These are phyloP conservation scores for Eristalis tenax DNA, from an alignment of 2,888 invertebrate species.

Conservation along the genomic window DNA sequence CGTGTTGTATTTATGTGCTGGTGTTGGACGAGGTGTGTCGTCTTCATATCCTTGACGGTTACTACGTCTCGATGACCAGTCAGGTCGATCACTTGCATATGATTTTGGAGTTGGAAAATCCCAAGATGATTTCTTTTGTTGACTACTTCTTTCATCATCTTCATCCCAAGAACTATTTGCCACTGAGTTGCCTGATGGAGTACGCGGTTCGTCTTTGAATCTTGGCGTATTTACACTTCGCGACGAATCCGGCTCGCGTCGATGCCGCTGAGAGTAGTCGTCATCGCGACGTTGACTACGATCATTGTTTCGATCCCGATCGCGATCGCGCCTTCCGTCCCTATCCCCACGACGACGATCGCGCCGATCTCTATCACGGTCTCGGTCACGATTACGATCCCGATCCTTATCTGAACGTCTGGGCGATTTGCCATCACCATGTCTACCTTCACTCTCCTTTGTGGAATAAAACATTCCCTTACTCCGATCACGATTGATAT, in stretches of 20 bases:
- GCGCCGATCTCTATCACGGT: slow-evolving; percentile 77
- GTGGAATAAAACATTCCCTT: slow-evolving; percentile 76
- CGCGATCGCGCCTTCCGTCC: slow-evolving; percentile 76
- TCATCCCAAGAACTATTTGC: slow-evolving; percentile 85
- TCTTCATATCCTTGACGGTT: slow-evolving; percentile 81
- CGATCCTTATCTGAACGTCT: slow-evolving; percentile 24
- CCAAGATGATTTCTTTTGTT: slow-evolving; percentile 90
- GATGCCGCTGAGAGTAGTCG: slow-evolving; percentile 72
- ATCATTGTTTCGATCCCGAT: slow-evolving; percentile 75
- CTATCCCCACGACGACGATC: slow-evolving; percentile 75
- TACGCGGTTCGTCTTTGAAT: slow-evolving; percentile 92
- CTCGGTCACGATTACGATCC: slow-evolving; percentile 51
- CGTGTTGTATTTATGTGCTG: slow-evolving; percentile 89
- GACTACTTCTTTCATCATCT: slow-evolving; percentile 83
- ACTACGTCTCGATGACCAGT: slow-evolving; percentile 76
- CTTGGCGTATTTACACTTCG: slow-evolving; percentile 82
- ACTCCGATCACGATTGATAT: slow-evolving; percentile 82
- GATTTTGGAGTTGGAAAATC: slow-evolving; percentile 94
- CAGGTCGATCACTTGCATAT: slow-evolving; percentile 79
- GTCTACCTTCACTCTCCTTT: slow-evolving; percentile 76
- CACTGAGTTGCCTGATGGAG: slow-evolving; percentile 87
- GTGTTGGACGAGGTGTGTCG: slow-evolving; percentile 91
- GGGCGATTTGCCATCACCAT: slow-evolving; percentile 61
- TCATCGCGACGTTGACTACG: slow-evolving; percentile 70
- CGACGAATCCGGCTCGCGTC: slow-evolving; percentile 75